phyloP scores from a whole-genome alignment of 2,797 vertebrate genomes.

The Sphenopsis melanotis region DNA sequence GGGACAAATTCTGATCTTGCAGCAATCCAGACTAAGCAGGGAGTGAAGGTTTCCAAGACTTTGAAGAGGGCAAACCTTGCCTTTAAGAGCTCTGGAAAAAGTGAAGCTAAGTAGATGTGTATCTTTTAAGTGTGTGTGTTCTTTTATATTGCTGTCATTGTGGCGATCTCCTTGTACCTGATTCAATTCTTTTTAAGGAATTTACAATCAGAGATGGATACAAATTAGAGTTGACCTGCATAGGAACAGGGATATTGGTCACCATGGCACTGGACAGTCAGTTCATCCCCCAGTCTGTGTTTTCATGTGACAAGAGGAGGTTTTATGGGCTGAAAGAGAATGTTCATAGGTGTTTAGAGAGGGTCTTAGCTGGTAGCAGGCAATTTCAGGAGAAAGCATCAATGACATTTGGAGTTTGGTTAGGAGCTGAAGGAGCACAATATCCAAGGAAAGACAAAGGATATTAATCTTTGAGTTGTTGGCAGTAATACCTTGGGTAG shows the following conservation, averaged over 20 bases:
- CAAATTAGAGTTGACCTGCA: not conserved
- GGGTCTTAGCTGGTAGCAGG: not conserved
- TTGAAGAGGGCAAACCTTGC: not conserved
- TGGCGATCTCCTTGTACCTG: not conserved
- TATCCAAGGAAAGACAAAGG: not conserved
- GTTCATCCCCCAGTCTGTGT: not conserved
- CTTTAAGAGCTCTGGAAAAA: not conserved
- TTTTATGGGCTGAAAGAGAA: not conserved
- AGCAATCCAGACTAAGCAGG: not conserved
- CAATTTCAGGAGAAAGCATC: not conserved
- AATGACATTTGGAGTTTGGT: not conserved
- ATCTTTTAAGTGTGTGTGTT: not conserved
- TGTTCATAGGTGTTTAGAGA: not conserved
- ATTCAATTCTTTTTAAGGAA: not conserved
- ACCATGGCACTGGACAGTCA: fast-evolving
- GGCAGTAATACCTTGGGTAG: not conserved
- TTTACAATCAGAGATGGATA: not conserved
- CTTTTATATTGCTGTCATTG: not conserved
- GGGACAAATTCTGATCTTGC: not conserved
- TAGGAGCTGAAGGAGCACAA: not conserved
- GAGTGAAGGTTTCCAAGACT: not conserved
- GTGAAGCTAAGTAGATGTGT: not conserved
- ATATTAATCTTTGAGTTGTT: not conserved
- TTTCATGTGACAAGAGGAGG: not conserved
- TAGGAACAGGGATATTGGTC: not conserved